A percentile compares a stretch with the other conserved stretches of the same genome.
Conservation (phyloP, 2,113 vertebrate genomes). For the Cryptotis parvus region DNA sequence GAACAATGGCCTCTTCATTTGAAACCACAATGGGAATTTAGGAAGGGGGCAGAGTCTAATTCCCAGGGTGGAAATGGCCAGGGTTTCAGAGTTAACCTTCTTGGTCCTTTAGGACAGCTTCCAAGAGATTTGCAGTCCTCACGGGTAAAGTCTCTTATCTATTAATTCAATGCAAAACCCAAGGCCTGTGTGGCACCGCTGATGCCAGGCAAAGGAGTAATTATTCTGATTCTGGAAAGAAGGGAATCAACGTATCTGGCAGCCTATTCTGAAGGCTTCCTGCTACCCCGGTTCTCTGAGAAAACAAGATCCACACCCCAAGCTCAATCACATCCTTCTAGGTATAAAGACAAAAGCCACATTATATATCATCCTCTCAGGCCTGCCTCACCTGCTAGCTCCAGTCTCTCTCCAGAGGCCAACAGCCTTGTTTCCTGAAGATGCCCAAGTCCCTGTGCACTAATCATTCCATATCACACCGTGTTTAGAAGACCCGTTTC, state of each 20-base stretch:
- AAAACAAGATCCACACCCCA: background rate
- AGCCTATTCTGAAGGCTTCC: background rate
- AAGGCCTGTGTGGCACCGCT: background rate
- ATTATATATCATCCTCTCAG: background rate
- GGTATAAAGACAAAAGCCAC: background rate
- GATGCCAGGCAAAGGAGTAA: conserved; percentile 6
- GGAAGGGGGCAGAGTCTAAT: conserved; percentile 59
- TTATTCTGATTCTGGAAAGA: conserved; percentile 4
- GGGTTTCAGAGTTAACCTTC: conserved; percentile 14
- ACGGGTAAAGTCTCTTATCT: background rate
- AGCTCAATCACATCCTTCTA: background rate
- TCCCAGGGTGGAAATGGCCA: conserved; percentile 58
- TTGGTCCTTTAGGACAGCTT: conserved; percentile 5
- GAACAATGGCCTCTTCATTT: conserved; percentile 73
- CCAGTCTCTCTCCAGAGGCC: background rate
- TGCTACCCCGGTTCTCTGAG: background rate
- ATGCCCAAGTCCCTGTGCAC: accelerated
- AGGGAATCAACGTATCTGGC: background rate
- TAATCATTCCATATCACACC: background rate
- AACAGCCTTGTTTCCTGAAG: background rate
- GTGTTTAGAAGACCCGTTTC: background rate
- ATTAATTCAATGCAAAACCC: background rate
- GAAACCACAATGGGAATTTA: conserved; percentile 72
- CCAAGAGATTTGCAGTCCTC: background rate
- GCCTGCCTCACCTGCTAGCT: background rate